Evolutionary conservation across 2,113 vertebrate species (phyloP), one percentile per base, ranked within the genome.

Genomic region (Rhinolophus sinicus): DNA sequence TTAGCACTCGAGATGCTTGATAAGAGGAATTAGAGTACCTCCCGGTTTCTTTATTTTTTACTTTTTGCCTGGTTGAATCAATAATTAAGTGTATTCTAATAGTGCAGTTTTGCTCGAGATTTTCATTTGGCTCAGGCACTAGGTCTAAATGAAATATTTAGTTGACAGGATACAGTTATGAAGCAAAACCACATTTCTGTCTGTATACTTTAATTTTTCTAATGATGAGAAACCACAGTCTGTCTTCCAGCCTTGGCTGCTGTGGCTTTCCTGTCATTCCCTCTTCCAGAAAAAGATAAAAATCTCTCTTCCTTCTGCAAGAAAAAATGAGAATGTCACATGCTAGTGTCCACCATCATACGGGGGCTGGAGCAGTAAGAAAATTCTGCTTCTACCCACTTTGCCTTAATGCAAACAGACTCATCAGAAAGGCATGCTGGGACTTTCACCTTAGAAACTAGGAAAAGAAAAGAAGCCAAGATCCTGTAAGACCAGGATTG

Each of bases 101-200:
- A 98, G 98, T 56, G 95, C 98, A 98, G 98, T 98, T 99, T 98
- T 98, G 98, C 98, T 99, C 93, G 92, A 98, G 97, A 98, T 98
- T 98, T 98, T 98, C 98, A 98, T 99, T 98, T 99, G 98, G 98
- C 98, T 98, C 97, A 97, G 97, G 97, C 98, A 98, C 98, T 98
- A 98, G 98, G 97, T 97, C 98, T 98, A 95, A 98, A 99, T 99
- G 98, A 99, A 99, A 99, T 98, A 99, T 99, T 99, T 98, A 99
- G 98, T 98, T 98, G 98, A 98, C 98, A 98, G 98, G 98, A 98
- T 97, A 98, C 87, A 98, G 98, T 97, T 98, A 98, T 98, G 98
- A 98, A 98, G 98, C 97, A 98, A 98, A 98, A 98, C 98, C 98
- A 98, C 98, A 95, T 98, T 98, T 98, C 98, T 96, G 97, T 97